phyloP scores from a whole-genome alignment of 2,113 vertebrate genomes.

The Smithornis capensis region DNA sequence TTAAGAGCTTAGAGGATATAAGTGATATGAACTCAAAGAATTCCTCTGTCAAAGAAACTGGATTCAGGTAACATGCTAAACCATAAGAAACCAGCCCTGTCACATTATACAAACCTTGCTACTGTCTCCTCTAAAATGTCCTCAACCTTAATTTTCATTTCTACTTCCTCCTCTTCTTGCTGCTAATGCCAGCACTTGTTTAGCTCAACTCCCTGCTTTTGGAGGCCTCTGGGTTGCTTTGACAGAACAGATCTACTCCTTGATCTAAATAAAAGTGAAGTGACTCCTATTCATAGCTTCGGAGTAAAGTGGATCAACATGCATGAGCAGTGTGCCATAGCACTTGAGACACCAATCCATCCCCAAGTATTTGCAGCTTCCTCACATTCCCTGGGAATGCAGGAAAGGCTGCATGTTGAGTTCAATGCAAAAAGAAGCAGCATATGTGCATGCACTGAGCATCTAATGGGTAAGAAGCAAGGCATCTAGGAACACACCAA shows the following conservation, averaged over 20 bases:
- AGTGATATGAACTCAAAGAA: constrained; percentile 2
- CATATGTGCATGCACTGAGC: background rate
- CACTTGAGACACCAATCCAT: constrained; percentile 7
- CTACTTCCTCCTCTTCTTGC: background rate
- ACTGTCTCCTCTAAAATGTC: background rate
- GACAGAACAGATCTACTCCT: background rate
- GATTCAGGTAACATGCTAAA: background rate
- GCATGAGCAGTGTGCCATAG: constrained; percentile 22
- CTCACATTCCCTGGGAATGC: constrained; percentile 25
- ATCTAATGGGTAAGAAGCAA: constrained; percentile 39
- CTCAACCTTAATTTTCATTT: background rate
- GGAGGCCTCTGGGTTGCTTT: background rate
- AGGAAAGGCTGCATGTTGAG: background rate
- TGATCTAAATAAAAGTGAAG: background rate
- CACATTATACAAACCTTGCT: background rate
- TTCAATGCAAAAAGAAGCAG: constrained; percentile 16
- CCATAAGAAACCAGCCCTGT: background rate
- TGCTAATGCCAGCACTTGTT: background rate
- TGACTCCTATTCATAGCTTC: background rate
- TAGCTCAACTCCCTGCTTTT: background rate
- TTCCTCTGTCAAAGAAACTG: background rate
- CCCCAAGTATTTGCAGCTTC: background rate
- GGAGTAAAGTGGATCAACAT: constrained; percentile 23
- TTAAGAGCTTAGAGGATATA: background rate
- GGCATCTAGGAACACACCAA: constrained; percentile 3